Base-by-base conservation (phyloP, 2,888 invertebrate genomes). In the Trisateles emortualis region DNA sequence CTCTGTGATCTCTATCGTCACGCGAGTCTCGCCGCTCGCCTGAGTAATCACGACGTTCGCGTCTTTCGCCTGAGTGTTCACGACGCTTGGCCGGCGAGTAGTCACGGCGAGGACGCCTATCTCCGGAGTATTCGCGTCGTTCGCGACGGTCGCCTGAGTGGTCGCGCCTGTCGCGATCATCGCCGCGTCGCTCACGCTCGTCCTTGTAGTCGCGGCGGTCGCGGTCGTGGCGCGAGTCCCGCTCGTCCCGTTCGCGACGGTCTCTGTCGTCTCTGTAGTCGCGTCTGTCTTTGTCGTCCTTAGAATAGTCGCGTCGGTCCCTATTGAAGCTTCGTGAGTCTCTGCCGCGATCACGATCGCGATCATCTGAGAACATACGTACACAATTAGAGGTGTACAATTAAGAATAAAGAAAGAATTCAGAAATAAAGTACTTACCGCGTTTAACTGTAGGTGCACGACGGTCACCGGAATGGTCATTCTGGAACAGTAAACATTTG, bases 401-500 rank as follows among this genome's bases (percentile, higher is more conserved):
- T 33, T 14, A 30, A 11, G 2, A 30, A 30, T 11, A 11, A 29
- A 11, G 2, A 11, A 30, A 1, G 11, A 30, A 1, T 11, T 11
- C 9, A 30, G 2, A 11, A 10, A 3, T 9, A 14, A 6, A 2
- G 5, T 11, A 76, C 85, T 77, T 72, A 92, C 92, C 92, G 55
- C 90, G 90, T 72, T 89, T 87, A 9, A 84, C 78, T 22, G 81
- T 84, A 10, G 83, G 87, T 19, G 78, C 80, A 55, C 91, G 89
- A 61, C 91, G 87, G 50, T 92, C 92, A 45, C 86, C 87, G 42
- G 91, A 90, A 79, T 90, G 84, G 76, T 92, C 92, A 67, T 82
- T 87, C 92, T 92, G 79, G 44, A 75, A 83, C 56, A 52, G 48
- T 52, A 36, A 47, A 52, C 2, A 19, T 2, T 19, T 5, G 19